Conservation (phyloP, 2,888 invertebrate species). For the Cephus rjabovi region DNA sequence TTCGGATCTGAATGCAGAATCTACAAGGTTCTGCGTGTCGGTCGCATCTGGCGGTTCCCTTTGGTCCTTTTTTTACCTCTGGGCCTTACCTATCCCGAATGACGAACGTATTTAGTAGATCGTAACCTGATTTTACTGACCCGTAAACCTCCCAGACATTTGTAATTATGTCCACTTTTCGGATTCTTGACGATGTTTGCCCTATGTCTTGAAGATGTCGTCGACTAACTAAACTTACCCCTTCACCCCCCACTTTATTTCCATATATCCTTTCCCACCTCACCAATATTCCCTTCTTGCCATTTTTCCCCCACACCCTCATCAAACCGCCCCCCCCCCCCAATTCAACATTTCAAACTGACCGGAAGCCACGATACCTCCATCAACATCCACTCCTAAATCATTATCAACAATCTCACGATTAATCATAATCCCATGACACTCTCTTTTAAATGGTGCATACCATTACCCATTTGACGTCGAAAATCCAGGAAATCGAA, state of each 20-base stretch:
- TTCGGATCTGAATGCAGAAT: conserved; percentile 42
- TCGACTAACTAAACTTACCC: neutral
- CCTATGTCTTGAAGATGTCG: neutral
- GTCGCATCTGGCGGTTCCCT: conserved; percentile 26
- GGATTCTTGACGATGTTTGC: conserved; percentile 11
- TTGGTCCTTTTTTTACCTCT: conserved; percentile 19
- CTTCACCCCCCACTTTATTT: too few species aligned
- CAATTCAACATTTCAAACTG: neutral
- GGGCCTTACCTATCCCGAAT: conserved; percentile 6
- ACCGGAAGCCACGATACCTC: neutral
- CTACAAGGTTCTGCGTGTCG: conserved; percentile 49
- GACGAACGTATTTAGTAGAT: conserved; percentile 32
- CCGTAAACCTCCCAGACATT: conserved; percentile 28
- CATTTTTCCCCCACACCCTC: too few species aligned
- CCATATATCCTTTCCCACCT: neutral
- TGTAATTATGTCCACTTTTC: conserved; percentile 34
- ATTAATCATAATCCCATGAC: neutral
- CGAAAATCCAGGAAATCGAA: neutral
- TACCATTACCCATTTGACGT: neutral
- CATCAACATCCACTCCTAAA: neutral
- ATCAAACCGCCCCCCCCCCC: too few species aligned
- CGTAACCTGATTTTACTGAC: conserved; percentile 36
- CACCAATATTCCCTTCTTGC: neutral
- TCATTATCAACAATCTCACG: neutral
- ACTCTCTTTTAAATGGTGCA: neutral